Evolutionary conservation across 2,888 invertebrate species (phyloP).

Genomic region (Perithous albicinctus): DNA sequence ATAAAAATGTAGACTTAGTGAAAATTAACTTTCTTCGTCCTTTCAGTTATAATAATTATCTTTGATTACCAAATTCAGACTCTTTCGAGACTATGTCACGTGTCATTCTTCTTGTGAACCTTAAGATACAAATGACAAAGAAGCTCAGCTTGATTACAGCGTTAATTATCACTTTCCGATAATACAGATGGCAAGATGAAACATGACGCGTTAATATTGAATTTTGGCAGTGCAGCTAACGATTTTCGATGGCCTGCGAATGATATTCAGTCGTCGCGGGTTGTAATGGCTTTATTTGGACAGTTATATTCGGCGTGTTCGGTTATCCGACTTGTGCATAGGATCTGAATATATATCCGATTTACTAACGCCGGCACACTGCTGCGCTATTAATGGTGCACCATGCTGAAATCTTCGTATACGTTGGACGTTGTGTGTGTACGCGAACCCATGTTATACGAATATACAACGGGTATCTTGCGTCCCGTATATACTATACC

Average conservation of each 20-base stretch:
- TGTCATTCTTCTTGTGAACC: too few relatives aligned
- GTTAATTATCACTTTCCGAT: too few relatives aligned
- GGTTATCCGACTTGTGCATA: conserved; percentile 28
- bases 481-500: conserved; percentile 5
- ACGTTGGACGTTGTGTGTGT: neutral
- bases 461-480: conserved; percentile 3
- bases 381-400: neutral
- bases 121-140: too few relatives aligned
- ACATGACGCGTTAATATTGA: conserved; percentile 5
- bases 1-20: too few relatives aligned
- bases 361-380: conserved; percentile 2
- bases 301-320: conserved; percentile 18
- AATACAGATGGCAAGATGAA: neutral
- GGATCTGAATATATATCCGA: neutral
- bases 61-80: too few relatives aligned
- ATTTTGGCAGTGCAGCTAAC: neutral
- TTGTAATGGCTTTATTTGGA: conserved; percentile 14
- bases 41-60: too few relatives aligned
- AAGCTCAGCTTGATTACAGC: too few relatives aligned
- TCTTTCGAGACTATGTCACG: too few relatives aligned
- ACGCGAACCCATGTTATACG: neutral
- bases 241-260: conserved; percentile 43
- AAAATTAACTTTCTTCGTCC: too few relatives aligned
- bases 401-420: conserved; percentile 6
- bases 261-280: conserved; percentile 36